These are phyloP conservation scores for Phenacoccus solenopsis DNA, from an alignment of 1,140 invertebrate species.

Conservation along the genomic window DNA sequence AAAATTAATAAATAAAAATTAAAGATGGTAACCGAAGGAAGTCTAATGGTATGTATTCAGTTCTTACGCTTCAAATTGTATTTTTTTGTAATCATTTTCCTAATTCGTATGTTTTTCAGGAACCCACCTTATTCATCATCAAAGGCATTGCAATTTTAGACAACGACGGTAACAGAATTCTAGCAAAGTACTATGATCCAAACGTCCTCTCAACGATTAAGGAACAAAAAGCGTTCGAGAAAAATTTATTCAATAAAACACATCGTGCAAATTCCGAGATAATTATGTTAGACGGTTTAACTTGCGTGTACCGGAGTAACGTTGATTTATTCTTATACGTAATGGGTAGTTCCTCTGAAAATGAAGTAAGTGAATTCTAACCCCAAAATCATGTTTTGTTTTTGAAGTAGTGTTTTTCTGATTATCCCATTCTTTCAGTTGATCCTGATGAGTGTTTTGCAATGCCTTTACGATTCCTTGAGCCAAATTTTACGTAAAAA, in stretches of 20 bases:
- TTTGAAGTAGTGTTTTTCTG: too few species aligned
- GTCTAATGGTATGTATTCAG: too few species aligned
- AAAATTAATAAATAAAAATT: too few species aligned
- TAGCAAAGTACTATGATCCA: constrained; percentile 96
- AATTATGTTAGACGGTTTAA: constrained; percentile 94
- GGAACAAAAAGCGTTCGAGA: constrained; percentile 94
- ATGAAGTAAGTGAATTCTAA: constrained; percentile 58
- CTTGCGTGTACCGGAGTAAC: constrained; percentile 93
- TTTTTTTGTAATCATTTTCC: too few species aligned
- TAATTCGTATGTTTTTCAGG: too few species aligned
- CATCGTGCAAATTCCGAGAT: constrained; percentile 91
- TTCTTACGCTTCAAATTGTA: too few species aligned
- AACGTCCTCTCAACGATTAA: constrained; percentile 78
- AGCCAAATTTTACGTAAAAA: constrained; percentile 90
- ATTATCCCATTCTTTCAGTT: constrained; percentile 49
- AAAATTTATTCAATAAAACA: constrained; percentile 95
- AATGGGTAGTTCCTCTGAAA: constrained; percentile 91
- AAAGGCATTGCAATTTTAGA: constrained; percentile 96
- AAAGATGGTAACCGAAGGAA: too few species aligned
- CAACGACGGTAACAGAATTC: constrained; percentile 91
- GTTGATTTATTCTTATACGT: constrained; percentile 99
- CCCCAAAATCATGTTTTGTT: not conserved
- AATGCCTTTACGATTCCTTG: constrained; percentile 90
- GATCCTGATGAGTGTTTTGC: constrained; percentile 86
- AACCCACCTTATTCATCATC: constrained; percentile 75